phyloP scores from a whole-genome alignment of 2,797 vertebrate genomes.

The Choloepus didactylus region DNA sequence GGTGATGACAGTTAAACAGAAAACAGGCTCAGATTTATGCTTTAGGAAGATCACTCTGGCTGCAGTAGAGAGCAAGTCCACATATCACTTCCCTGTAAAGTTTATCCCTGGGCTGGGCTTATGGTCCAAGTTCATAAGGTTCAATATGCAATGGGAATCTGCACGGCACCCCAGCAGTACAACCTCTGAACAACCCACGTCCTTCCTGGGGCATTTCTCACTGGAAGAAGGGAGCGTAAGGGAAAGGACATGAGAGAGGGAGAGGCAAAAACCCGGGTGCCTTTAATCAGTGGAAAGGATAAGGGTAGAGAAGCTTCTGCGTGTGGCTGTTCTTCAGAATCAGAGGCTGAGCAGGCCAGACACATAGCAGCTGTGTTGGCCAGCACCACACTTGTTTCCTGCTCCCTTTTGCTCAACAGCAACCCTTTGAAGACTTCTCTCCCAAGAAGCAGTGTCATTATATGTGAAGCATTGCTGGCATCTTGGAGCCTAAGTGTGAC shows the following conservation, averaged over 20 bases:
- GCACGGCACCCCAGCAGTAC: not conserved
- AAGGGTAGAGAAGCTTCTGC: not conserved
- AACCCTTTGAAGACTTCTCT: not conserved
- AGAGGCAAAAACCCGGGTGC: not conserved
- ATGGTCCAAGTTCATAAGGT: not conserved
- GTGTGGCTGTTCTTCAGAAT: not conserved
- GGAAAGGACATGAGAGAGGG: not conserved
- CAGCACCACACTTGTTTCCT: not conserved
- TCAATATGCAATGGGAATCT: not conserved
- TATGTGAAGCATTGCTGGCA: not conserved
- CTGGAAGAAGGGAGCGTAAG: not conserved
- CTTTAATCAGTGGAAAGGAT: not conserved
- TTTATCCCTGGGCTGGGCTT: not conserved
- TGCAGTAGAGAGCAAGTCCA: not conserved
- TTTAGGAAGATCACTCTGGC: conserved; percentile 37
- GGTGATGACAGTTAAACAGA: not conserved
- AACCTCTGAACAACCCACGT: not conserved
- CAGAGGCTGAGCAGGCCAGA: not conserved
- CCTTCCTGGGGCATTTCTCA: not conserved
- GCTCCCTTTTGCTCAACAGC: not conserved
- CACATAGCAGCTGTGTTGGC: not conserved
- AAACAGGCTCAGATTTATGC: conserved; percentile 19
- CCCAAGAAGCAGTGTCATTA: not conserved
- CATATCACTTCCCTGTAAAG: not conserved
- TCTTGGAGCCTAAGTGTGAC: not conserved